Evolutionary conservation across 2,888 invertebrate genomes (phyloP), one percentile per base, ranked within the genome.

Genomic region (Watsonalla binaria): DNA sequence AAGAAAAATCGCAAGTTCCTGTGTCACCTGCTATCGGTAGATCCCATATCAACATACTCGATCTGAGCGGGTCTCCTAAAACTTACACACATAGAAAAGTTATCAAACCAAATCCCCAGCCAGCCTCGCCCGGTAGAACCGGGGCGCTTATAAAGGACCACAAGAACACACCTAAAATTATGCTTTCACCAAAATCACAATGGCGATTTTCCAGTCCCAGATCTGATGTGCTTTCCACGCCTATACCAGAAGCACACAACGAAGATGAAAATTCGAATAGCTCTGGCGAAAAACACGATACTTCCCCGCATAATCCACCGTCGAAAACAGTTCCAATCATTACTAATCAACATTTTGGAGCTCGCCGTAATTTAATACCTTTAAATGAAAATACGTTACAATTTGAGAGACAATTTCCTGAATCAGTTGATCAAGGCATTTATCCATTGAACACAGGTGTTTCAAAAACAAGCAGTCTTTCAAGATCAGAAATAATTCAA

Each of bases 201-300:
- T 95, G 95, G 95, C 88, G 94, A 61, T 94, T 95, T 70, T 92
- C 94, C 45, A 94, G 93, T 63, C 95, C 94, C 1, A 91, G 96
- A 68, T 96, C 95, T 24, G 96, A 97, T 72, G 96, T 97, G 52
- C 92, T 97, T 73, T 96, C 96, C 46, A 95, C 95, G 48, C 96
- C 96, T 55, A 97, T 97, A 79, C 94, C 94, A 46, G 97, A 97
- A 90, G 97, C 95, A 65, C 92, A 93, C 70, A 94, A 95, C 71
- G 96, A 96, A 73, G 96, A 96, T 72, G 95, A 96, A 65, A 93
- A 92, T 66, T 92, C 93, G 1, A 92, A 92, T 60, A 92, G 92
- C 67, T 93, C 93, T 14, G 89, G 91, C 37, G 93, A 93, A 70
- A 92, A 91, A 66, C 87, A 84, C 54, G 91, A 90, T 47, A 63